Percentiles rank a stretch among this genome's conserved stretches.
These are phyloP conservation scores for Aethina tumida DNA, from an alignment of 1,140 invertebrate genomes.

Conservation along the genomic window DNA sequence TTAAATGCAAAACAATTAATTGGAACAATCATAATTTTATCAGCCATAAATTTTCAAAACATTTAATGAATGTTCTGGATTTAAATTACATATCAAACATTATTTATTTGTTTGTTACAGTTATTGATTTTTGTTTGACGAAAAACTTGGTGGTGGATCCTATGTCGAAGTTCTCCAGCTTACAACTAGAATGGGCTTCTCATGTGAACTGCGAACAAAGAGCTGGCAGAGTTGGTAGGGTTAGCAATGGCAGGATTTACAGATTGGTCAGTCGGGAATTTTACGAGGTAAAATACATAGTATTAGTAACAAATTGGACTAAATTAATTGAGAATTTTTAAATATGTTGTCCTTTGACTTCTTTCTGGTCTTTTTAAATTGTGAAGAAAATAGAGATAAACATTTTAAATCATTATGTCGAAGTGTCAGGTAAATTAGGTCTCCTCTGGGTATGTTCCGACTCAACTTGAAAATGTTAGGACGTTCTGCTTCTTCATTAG, in stretches of 20 bases:
- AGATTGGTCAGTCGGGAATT: slow-evolving; percentile 66
- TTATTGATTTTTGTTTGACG: slow-evolving; percentile 93
- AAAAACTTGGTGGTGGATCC: slow-evolving; percentile 69
- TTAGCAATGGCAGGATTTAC: slow-evolving; percentile 78
- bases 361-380: slow-evolving; percentile 8
- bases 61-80: background rate
- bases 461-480: no score
- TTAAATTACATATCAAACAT: no score
- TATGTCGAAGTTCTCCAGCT: slow-evolving; percentile 65
- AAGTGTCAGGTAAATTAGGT: no score
- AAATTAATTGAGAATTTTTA: background rate
- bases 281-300: slow-evolving; percentile 45
- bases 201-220: slow-evolving; percentile 83
- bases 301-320: no score
- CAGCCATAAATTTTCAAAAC: background rate
- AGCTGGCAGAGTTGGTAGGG: slow-evolving; percentile 80
- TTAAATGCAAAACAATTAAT: no score
- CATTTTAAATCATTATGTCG: slow-evolving; percentile 1
- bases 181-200: slow-evolving; percentile 80
- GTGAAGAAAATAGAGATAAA: background rate
- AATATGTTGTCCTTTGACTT: slow-evolving; percentile 3
- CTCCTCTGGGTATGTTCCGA: no score
- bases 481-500: no score
- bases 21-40: background rate
- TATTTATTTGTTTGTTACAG: slow-evolving; percentile 38